Evolutionary conservation across 2,888 invertebrate genomes (phyloP).

Genomic region (Chalcosyrphus nemorum): DNA sequence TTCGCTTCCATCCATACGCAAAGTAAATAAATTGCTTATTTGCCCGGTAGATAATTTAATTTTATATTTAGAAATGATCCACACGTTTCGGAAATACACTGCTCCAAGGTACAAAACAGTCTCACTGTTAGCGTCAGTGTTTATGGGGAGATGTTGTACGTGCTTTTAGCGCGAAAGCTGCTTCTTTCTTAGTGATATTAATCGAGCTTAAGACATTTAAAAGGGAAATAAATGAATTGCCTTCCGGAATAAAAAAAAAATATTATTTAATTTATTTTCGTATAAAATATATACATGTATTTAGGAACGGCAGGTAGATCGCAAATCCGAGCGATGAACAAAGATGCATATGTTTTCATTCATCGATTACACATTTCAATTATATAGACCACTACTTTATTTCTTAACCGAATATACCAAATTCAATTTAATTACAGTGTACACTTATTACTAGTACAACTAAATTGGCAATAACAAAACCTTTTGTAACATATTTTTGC

Average conservation of each 20-base stretch:
- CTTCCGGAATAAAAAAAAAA: conserved; percentile 32
- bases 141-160: conserved; percentile 52
- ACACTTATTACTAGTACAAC: not conserved
- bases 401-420: conserved; percentile 3
- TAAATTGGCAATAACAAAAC: conserved; percentile 22
- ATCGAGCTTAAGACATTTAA: conserved; percentile 52
- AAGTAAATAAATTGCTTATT: conserved; percentile 65
- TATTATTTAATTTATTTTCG: conserved; percentile 13
- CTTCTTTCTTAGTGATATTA: conserved; percentile 47
- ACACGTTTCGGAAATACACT: conserved; percentile 64
- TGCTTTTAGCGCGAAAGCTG: conserved; percentile 67
- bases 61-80: conserved; percentile 73
- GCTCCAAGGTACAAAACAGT: conserved; percentile 62
- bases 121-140: conserved; percentile 49
- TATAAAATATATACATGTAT: not conserved
- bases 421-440: too few relatives aligned
- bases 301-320: not conserved
- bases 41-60: conserved; percentile 68
- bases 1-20: conserved; percentile 51
- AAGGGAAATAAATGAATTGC: conserved; percentile 50
- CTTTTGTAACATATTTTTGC: conserved; percentile 40
- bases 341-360: conserved; percentile 12
- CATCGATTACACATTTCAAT: not conserved
- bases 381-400: not conserved
- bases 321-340: not conserved